These are phyloP conservation scores for Trichopria drosophilae DNA, from an alignment of 2,888 invertebrate genomes.

Conservation along the genomic window DNA sequence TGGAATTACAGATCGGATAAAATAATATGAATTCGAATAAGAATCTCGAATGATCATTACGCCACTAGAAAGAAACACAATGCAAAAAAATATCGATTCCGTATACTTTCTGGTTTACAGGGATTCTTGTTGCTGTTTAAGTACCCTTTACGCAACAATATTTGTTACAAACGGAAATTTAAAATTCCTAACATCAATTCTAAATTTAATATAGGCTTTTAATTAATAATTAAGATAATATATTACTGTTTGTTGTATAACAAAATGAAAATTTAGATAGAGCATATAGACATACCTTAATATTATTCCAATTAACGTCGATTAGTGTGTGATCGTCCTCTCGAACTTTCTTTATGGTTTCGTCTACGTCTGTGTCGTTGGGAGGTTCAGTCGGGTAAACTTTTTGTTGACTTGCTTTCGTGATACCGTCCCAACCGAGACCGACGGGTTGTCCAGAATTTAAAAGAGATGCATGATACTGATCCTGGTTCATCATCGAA, in stretches of 20 bases:
- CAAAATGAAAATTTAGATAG: background rate
- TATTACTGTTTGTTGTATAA: no score
- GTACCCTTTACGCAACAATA: no score
- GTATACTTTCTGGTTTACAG: no score
- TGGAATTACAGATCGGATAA: no score
- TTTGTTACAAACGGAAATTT: no score
- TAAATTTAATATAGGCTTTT: background rate
- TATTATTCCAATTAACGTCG: conserved; percentile 99
- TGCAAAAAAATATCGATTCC: no score
- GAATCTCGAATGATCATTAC: no score
- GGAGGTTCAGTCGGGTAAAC: conserved; percentile 93
- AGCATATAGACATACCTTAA: conserved; percentile 73
- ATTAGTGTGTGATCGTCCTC: conserved; percentile 85
- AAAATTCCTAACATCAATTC: conserved; percentile 1
- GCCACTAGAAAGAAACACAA: no score
- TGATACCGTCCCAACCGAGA: conserved; percentile 91
- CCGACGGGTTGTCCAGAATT: conserved; percentile 91
- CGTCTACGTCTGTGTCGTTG: conserved; percentile 94
- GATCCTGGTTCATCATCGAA: conserved; percentile 99
- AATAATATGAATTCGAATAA: no score
- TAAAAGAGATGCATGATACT: conserved; percentile 94
- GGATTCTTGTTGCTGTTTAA: no score
- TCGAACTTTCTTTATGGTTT: conserved; percentile 84
- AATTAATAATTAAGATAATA: background rate
- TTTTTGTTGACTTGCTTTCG: conserved; percentile 91